phyloP scores from a whole-genome alignment of 2,113 vertebrate species.

The Noctilio leporinus region DNA sequence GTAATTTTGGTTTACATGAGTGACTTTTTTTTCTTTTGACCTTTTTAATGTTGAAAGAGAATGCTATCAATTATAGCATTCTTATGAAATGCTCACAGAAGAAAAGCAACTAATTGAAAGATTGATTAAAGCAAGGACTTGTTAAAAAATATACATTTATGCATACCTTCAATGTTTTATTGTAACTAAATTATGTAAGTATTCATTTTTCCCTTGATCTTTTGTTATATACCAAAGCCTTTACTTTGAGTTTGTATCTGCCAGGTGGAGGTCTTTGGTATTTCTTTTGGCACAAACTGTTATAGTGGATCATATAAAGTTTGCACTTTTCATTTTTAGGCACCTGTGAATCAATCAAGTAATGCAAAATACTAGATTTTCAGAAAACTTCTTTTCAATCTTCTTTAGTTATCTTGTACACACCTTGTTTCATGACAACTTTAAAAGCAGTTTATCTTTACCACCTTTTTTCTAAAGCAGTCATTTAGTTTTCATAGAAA shows the following conservation, averaged over 20 bases:
- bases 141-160: slow-evolving; percentile 22
- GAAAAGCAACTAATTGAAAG: slow-evolving; percentile 23
- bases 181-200: slow-evolving; percentile 27
- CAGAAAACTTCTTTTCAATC: background rate
- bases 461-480: background rate
- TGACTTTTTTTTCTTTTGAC: slow-evolving; percentile 40
- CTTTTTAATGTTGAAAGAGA: slow-evolving; percentile 44
- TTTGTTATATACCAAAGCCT: background rate
- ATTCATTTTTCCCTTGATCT: background rate
- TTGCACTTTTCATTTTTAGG: background rate
- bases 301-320: background rate
- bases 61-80: slow-evolving; percentile 18
- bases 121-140: slow-evolving; percentile 16
- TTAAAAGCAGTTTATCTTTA: background rate
- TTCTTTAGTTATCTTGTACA: background rate
- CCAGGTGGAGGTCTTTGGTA: background rate
- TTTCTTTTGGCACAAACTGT: background rate
- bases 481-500: background rate
- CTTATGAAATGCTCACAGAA: background rate
- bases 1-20: slow-evolving; percentile 77
- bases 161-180: slow-evolving; percentile 5
- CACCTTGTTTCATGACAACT: background rate
- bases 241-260: slow-evolving; percentile 10
- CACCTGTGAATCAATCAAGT: background rate
- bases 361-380: slow-evolving; percentile 7